These are phyloP conservation scores for Noctua comes DNA, from an alignment of 2,888 invertebrate species.

Conservation along the genomic window DNA sequence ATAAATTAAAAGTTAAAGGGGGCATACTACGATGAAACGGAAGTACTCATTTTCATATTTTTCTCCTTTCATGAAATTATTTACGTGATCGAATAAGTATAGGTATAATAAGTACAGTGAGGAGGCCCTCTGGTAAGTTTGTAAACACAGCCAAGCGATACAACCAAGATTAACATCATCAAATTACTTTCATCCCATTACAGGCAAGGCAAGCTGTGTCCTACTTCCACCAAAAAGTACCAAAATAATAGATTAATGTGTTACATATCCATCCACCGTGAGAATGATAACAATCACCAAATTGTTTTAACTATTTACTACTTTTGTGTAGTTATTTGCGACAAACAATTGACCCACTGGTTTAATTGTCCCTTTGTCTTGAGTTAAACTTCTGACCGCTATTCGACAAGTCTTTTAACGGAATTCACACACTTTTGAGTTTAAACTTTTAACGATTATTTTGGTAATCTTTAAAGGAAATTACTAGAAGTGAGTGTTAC, in stretches of 20 bases:
- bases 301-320: constrained; percentile 58
- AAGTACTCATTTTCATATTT: too few species aligned
- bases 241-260: constrained; percentile 23
- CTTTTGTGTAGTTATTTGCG: constrained; percentile 37
- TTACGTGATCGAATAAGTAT: neutral
- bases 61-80: neutral
- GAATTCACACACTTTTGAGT: constrained; percentile 53
- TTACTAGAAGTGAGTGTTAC: neutral
- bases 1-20: too few species aligned
- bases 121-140: neutral
- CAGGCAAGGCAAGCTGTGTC: constrained; percentile 1
- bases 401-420: constrained; percentile 39
- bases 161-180: constrained; percentile 15
- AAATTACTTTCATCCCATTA: constrained; percentile 43
- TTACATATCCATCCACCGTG: constrained; percentile 62
- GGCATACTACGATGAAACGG: too few species aligned
- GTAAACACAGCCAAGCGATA: neutral
- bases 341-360: constrained; percentile 55
- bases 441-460: constrained; percentile 48
- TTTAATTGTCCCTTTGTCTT: constrained; percentile 63
- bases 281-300: constrained; percentile 60
- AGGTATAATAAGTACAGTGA: too few species aligned
- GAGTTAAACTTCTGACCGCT: constrained; percentile 50
- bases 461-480: constrained; percentile 31
- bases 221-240: constrained; percentile 32